Base-by-base conservation (phyloP, 2,113 vertebrate genomes). In the Forbesichthys papilliferus region DNA sequence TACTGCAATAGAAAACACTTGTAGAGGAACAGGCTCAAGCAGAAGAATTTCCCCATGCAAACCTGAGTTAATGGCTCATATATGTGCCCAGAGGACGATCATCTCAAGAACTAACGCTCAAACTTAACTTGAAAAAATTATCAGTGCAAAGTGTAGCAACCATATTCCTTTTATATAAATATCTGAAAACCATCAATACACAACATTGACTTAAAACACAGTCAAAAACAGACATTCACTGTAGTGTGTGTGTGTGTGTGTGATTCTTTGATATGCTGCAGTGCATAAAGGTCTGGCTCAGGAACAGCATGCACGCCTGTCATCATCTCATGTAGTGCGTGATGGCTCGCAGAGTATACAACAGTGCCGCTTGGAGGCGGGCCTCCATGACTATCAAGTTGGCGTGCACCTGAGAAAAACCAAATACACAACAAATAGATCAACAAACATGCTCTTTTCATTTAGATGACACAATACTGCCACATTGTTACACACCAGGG, bases 361-460 rank as follows among this genome's bases (percentile, higher is more conserved):
- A 94, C 66, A 98, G 91, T 14, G 96, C 96, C 0, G 96, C 97
- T 83, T 98, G 96, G 84, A 98, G 92, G n/a, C 96, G 93, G 0
- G 97, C 96, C 86, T 98, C 97, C 86, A 97, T 92, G 64, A 98
- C 85, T 4, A 99, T 93, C 34, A 99, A 87, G 81, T 98, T 98
- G 80, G 97, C 85, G 0, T 99, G 97, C 69, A 98, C 95, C 97
- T 99, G 85, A 0, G 46, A 5, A 1, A 1, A 0, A 49, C 12
- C 64, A 18, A 62, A 13, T 64, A 6, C 51, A 9, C 48, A 20
- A 51, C 11, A 49, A 20, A 11, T 55, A 54, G 51, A 58, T 18
- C 2, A 51, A 0, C 48, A 9, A 66, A 18, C 11, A 5, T 36
- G 7, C 59, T 68, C 16, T 67, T 58, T 74, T 71, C 18, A 72